Conservation (phyloP, 2,888 invertebrate genomes). For the Tuta absoluta region DNA sequence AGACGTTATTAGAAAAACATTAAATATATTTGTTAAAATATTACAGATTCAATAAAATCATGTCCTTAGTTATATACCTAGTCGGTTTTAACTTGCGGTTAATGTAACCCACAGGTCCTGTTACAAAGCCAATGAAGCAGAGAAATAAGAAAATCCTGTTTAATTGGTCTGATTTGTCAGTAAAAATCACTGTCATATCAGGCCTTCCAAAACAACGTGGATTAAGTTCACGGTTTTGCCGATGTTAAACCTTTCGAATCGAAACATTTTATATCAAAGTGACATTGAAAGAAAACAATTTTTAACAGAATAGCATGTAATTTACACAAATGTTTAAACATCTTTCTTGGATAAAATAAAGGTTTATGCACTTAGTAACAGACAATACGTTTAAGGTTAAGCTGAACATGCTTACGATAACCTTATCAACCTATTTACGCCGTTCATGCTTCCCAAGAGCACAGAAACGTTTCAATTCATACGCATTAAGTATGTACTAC, state of each 20-base stretch:
- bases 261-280: not conserved
- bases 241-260: not conserved
- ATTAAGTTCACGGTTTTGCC: not conserved
- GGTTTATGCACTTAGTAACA: not conserved
- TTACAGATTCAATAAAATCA: conserved; percentile 79
- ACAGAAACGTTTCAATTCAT: too few species aligned
- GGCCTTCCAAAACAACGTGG: too few species aligned
- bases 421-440: not conserved
- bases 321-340: not conserved
- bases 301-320: not conserved
- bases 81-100: conserved; percentile 38
- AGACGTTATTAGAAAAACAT: conserved; percentile 64
- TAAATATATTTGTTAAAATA: conserved; percentile 80
- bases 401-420: not conserved
- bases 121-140: conserved; percentile 44
- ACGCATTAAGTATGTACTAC: too few species aligned
- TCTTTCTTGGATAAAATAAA: too few species aligned
- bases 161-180: too few species aligned
- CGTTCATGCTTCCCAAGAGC: too few species aligned
- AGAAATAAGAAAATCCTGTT: not conserved
- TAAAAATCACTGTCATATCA: too few species aligned
- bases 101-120: conserved; percentile 41
- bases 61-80: conserved; percentile 52
- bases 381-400: not conserved
- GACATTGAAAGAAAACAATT: not conserved